Conservation (phyloP, 2,113 vertebrate species). For the Sminthopsis crassicaudata region DNA sequence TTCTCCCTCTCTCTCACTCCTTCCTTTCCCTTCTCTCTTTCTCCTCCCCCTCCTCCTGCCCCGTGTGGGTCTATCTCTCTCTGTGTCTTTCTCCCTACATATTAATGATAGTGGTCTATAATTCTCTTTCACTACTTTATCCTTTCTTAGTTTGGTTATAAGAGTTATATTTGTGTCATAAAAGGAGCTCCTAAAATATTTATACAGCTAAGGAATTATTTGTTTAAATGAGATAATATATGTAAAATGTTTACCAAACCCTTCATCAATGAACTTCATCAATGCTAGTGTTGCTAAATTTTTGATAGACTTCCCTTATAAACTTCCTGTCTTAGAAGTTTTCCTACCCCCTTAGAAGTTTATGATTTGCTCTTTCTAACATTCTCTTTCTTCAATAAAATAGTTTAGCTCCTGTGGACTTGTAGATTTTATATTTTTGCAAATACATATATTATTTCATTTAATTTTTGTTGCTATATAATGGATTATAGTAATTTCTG, state of each 20-base stretch:
- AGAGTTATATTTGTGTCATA: neutral
- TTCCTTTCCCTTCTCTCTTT: no score
- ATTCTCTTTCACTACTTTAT: neutral
- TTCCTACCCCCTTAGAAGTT: neutral
- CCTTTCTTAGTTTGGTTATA: neutral
- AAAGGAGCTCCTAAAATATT: neutral
- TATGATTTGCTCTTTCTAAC: neutral
- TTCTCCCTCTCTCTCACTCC: no score
- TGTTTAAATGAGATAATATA: neutral
- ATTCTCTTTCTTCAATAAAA: neutral
- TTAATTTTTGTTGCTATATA: neutral
- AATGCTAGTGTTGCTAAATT: neutral
- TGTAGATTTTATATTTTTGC: neutral
- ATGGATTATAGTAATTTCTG: neutral
- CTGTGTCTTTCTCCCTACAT: neutral
- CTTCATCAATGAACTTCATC: neutral
- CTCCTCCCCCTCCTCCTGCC: no score
- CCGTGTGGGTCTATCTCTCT: neutral
- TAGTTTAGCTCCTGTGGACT: neutral
- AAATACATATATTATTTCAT: neutral
- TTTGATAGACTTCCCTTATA: neutral
- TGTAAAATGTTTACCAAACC: neutral
- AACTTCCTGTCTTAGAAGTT: neutral
- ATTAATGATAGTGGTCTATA: neutral
- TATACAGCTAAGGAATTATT: neutral